Evolutionary conservation across 1,140 invertebrate species (phyloP).

Genomic region (Micrasema minimum): DNA sequence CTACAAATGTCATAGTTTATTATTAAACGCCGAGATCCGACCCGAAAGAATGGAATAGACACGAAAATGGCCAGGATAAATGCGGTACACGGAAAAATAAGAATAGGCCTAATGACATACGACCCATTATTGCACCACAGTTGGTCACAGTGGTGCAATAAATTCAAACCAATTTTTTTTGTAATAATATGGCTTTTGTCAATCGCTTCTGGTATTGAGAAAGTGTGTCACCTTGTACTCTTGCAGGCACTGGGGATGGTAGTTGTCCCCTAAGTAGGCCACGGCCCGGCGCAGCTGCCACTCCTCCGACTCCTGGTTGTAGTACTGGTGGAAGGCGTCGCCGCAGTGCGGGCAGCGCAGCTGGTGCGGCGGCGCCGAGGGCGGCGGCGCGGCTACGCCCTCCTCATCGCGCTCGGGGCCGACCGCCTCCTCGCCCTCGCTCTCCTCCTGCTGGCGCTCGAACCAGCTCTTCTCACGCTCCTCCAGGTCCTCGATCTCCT

Average conservation of each 20-base stretch:
- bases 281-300: conserved; percentile 93
- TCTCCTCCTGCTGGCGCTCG: conserved; percentile 77
- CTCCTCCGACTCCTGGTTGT: conserved; percentile 94
- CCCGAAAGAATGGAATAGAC: too few species aligned
- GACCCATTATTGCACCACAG: too few species aligned
- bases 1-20: conserved; percentile 13
- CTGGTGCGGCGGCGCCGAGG: conserved; percentile 61
- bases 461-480: conserved; percentile 92
- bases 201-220: too few species aligned
- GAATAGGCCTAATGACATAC: too few species aligned
- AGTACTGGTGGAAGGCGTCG: conserved; percentile 93
- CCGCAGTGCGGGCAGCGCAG: conserved; percentile 87
- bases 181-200: too few species aligned
- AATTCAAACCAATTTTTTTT: too few species aligned
- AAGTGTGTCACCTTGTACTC: conserved; percentile 87
- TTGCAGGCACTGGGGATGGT: conserved; percentile 91
- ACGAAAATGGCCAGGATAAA: too few species aligned
- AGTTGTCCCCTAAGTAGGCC: conserved; percentile 80
- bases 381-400: conserved; percentile 54
- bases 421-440: background rate
- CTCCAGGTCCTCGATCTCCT: conserved; percentile 93
- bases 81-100: too few species aligned
- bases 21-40: too few species aligned
- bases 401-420: conserved; percentile 8
- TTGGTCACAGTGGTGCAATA: too few species aligned